Evolutionary conservation across 1,140 invertebrate species (phyloP).

Genomic region (Bombus breviceps): DNA sequence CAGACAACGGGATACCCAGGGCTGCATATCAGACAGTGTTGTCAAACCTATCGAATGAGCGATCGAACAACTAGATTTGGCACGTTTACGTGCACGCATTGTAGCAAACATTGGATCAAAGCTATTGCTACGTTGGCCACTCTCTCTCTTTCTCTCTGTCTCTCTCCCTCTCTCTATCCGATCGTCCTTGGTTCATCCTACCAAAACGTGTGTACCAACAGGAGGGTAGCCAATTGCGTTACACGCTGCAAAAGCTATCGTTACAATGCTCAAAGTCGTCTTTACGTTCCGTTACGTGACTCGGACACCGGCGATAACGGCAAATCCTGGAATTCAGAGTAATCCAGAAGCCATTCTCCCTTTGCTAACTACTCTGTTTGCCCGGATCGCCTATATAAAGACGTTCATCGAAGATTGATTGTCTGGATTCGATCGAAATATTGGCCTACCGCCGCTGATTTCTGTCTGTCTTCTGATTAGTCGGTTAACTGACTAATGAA

Average conservation of each 20-base stretch:
- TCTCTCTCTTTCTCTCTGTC: not conserved
- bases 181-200: constrained; percentile 62
- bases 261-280: constrained; percentile 65
- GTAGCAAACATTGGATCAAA: constrained; percentile 61
- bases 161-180: constrained; percentile 17
- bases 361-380: constrained; percentile 39
- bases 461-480: not conserved
- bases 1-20: not conserved
- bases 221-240: constrained; percentile 62
- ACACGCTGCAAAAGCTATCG: constrained; percentile 62
- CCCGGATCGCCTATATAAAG: constrained; percentile 26
- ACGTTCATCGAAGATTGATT: constrained; percentile 33
- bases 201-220: constrained; percentile 58
- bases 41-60: constrained; percentile 57
- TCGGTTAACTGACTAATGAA: not conserved
- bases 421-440: constrained; percentile 7
- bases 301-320: constrained; percentile 59
- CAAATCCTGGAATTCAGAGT: constrained; percentile 42
- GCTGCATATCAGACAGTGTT: constrained; percentile 27
- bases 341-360: constrained; percentile 36
- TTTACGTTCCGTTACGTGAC: constrained; percentile 65
- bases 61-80: constrained; percentile 67
- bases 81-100: constrained; percentile 60
- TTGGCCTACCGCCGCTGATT: not conserved
- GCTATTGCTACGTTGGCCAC: constrained; percentile 48